Base-by-base conservation (phyloP, 2,888 invertebrate species). In the Tetramorium bicarinatum region DNA sequence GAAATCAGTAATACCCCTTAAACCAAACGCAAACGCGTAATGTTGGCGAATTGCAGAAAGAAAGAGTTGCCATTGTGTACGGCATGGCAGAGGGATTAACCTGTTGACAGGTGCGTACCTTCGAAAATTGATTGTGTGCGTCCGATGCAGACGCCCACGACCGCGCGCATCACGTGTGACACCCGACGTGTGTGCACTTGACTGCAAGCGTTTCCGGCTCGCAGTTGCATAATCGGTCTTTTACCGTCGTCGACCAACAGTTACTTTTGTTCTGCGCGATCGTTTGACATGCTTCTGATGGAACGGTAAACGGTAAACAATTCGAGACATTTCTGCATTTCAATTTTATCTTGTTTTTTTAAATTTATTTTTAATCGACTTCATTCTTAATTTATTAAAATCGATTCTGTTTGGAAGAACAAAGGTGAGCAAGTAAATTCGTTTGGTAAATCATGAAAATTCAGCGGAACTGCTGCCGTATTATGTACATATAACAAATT, bases 161-260 rank as follows among this genome's bases (percentile, higher is more conserved):
- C 82, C 89, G 84, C 90, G 85, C 88, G 85, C 61, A 66, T 41
- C 74, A 67, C 81, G 84, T 80, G 82, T 61, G 82, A 77, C 71
- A 75, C 56, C 56, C 44, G 15, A 25, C 44, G 47, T 34, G 77
- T 52, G 72, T 85, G 85, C 87, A 67, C 82, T 84, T 72, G 84
- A 80, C 81, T 86, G 77, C 87, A 52, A 83, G 47, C 77, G 64
- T 85, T 88, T 84, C 76, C 80, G 52, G 56, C 6, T 47, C 59
- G 84, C 83, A 64, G 56, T 83, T 64, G 82, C 82, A 66, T 83
- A 81, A 82, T 72, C 66, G 61, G 18, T 29, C 85, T 77, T 61
- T 64, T 52, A 77, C 34, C 25, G 41, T 34, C n/a, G 29, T 34
- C 71, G 54, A 29, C 21, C 11, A 29, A 7, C 47, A 56, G 69